phyloP scores from a whole-genome alignment of 2,797 vertebrate genomes.

The Balearica regulorum region DNA sequence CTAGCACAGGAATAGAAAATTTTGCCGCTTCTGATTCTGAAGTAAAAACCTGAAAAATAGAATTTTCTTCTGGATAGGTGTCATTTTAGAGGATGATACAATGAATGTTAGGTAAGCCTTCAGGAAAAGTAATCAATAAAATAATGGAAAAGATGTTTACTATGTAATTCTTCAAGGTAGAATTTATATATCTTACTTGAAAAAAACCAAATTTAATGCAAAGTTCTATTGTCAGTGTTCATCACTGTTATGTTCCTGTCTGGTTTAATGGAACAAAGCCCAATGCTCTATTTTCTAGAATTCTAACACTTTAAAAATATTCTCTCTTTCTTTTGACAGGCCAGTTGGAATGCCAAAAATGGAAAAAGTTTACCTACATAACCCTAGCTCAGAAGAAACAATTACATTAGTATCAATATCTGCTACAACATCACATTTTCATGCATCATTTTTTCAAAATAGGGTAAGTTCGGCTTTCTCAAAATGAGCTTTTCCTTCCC shows the following conservation, averaged over 20 bases:
- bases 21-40: background rate
- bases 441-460: constrained; percentile 99
- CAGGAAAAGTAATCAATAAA: background rate
- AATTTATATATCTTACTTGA: background rate
- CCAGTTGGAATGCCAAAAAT: constrained; percentile 99
- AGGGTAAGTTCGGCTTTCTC: constrained; percentile 84
- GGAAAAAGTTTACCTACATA: constrained; percentile 99
- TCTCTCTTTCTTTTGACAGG: constrained; percentile 73
- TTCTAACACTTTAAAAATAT: background rate
- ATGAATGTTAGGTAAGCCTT: background rate
- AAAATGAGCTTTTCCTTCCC: background rate
- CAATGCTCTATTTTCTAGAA: background rate
- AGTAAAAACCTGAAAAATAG: background rate
- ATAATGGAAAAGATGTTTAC: background rate
- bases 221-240: background rate
- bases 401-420: constrained; percentile 99
- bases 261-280: background rate
- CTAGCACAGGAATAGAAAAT: background rate
- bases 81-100: background rate
- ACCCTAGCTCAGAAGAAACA: constrained; percentile 99
- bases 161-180: background rate
- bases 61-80: background rate
- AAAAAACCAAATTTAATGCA: background rate
- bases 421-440: constrained; percentile 99
- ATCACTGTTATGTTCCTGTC: background rate